Percentiles rank a stretch among this genome's conserved stretches.
These are phyloP conservation scores for Oithona nana DNA, from an alignment of 2,888 invertebrate species.

Conservation along the genomic window DNA sequence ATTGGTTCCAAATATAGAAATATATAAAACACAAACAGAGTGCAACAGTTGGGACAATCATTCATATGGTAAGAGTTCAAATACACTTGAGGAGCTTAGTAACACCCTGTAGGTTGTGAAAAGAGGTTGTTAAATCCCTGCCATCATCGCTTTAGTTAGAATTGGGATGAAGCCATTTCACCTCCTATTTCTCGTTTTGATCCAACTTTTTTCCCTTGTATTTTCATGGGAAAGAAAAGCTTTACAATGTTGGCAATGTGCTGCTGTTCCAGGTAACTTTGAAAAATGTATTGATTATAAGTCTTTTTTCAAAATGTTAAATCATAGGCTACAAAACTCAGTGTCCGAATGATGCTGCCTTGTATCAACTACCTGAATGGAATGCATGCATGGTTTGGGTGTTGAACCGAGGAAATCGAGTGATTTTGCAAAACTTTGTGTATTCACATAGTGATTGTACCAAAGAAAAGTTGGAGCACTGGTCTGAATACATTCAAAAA, in stretches of 20 bases:
- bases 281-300: too few species aligned
- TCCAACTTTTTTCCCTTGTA: neutral
- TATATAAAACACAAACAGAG: too few species aligned
- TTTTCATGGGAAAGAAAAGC: neutral
- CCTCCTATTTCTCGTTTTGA: neutral
- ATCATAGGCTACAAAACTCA: neutral
- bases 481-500: constrained; percentile 1
- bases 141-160: too few species aligned
- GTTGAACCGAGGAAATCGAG: neutral
- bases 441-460: neutral
- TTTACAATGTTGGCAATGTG: neutral
- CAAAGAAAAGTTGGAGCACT: neutral
- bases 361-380: constrained; percentile 3
- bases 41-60: too few species aligned
- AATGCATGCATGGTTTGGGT: constrained; percentile 11
- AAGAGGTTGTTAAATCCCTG: too few species aligned
- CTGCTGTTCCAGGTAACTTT: neutral
- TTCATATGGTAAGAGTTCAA: too few species aligned
- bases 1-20: too few species aligned
- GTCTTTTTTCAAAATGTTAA: neutral
- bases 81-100: too few species aligned
- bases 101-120: too few species aligned
- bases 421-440: constrained; percentile 5
- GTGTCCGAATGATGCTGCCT: neutral
- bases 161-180: too few species aligned